Evolutionary conservation across 2,113 vertebrate genomes (phyloP).

Genomic region (Rousettus leschenaultii): DNA sequence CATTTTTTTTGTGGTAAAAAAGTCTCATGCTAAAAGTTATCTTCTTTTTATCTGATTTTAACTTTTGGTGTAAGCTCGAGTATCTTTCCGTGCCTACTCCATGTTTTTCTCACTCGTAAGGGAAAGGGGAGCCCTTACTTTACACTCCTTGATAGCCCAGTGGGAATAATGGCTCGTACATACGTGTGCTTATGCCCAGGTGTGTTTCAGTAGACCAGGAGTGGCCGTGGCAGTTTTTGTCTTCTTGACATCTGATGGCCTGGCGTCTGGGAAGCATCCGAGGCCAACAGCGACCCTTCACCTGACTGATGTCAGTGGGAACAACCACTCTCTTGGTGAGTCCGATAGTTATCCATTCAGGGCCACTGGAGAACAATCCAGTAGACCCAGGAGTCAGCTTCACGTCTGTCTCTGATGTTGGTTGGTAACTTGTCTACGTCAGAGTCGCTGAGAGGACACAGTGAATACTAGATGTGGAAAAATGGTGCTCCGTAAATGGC

Average conservation of each 20-base stretch:
- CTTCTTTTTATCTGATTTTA: neutral
- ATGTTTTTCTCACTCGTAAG: neutral
- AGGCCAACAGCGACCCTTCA: constrained; percentile 84
- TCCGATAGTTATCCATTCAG: neutral
- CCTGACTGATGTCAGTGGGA: constrained; percentile 83
- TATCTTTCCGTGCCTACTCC: neutral
- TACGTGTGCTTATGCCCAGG: constrained; percentile 77
- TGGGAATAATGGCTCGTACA: neutral
- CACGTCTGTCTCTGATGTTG: neutral
- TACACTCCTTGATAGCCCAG: neutral
- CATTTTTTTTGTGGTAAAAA: neutral
- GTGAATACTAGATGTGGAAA: neutral
- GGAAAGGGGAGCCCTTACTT: neutral
- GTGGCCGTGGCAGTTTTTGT: constrained; percentile 89
- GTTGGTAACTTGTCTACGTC: neutral
- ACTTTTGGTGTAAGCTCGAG: neutral
- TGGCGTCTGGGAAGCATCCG: constrained; percentile 77
- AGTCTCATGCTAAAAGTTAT: neutral
- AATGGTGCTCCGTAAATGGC: neutral
- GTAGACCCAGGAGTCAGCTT: neutral
- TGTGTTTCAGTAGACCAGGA: constrained; percentile 88
- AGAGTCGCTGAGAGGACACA: neutral
- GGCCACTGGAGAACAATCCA: no score
- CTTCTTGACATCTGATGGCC: constrained; percentile 90
- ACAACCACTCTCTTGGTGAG: constrained; percentile 91